A percentile compares a stretch with the other conserved stretches of the same genome.
These are phyloP conservation scores for Caenorhabditis afra DNA, from an alignment of 2,888 invertebrate genomes.

Conservation along the genomic window DNA sequence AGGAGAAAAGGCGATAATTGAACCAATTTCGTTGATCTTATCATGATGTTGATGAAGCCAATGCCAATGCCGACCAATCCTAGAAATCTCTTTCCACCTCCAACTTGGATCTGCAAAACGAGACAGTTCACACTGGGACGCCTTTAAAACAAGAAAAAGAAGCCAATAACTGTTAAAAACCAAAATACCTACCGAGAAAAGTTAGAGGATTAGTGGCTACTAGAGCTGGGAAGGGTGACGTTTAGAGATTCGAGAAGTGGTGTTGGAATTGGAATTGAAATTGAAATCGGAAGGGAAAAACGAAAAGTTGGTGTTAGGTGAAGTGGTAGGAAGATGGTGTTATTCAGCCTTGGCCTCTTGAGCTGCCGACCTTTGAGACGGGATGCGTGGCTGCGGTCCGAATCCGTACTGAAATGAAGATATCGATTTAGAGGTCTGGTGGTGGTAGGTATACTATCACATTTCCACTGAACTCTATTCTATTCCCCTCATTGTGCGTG, in stretches of 20 bases:
- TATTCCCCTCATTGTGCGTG: not conserved
- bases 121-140: not conserved
- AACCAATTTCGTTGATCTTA: constrained; percentile 46
- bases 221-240: not conserved
- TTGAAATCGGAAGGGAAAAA: no score
- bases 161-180: constrained; percentile 1
- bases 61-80: not conserved
- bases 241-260: constrained; percentile 3
- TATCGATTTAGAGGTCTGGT: not conserved
- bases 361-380: constrained; percentile 67
- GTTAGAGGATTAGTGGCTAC: constrained; percentile 25
- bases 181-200: constrained; percentile 34
- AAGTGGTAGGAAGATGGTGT: constrained; percentile 5
- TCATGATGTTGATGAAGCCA: constrained; percentile 3
- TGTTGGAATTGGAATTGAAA: no score
- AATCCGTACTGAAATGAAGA: constrained; percentile 76
- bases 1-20: constrained; percentile 45
- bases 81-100: constrained; percentile 53
- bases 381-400: constrained; percentile 71
- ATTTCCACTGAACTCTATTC: no score
- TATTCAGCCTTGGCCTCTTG: constrained; percentile 68
- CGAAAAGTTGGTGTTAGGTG: constrained; percentile 34
- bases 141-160: not conserved
- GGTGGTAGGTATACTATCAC: no score
- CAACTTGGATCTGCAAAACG: constrained; percentile 42